Evolutionary conservation across 2,888 invertebrate genomes (phyloP).

Genomic region (Lasioglossum villosulum): DNA sequence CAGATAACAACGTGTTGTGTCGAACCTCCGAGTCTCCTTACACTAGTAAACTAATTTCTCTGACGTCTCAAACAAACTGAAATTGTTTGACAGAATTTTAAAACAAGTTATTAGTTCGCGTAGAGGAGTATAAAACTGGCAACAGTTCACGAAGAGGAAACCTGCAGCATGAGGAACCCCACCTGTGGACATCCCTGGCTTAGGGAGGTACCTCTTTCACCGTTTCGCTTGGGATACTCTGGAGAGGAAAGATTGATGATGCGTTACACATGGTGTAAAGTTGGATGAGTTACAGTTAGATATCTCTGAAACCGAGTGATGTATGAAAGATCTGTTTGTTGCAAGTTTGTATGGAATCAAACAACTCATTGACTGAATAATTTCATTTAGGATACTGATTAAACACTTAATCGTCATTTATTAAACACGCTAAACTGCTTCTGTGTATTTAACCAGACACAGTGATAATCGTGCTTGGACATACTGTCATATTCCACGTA

Average conservation of each 20-base stretch:
- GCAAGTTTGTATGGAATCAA: background rate
- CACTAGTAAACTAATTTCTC: too few species aligned
- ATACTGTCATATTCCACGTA: background rate
- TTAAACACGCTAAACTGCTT: background rate
- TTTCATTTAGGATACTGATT: background rate
- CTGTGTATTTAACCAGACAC: background rate
- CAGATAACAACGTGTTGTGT: too few species aligned
- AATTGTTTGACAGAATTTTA: too few species aligned
- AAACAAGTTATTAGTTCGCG: background rate
- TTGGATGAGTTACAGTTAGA: background rate
- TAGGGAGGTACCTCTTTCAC: background rate
- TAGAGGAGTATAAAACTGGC: background rate
- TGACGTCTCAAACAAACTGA: too few species aligned
- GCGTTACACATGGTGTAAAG: background rate
- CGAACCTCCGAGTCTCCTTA: too few species aligned
- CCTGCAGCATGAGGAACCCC: background rate
- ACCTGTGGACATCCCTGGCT: background rate
- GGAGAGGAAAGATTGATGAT: slow-evolving; percentile 6
- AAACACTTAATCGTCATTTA: background rate
- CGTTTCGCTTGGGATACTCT: background rate
- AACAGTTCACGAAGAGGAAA: background rate
- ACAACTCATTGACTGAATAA: background rate
- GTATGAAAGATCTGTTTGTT: background rate
- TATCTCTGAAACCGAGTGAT: background rate
- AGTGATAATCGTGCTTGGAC: background rate